Evolutionary conservation across 2,113 vertebrate genomes (phyloP).

Genomic region (Tetrao urogallus): DNA sequence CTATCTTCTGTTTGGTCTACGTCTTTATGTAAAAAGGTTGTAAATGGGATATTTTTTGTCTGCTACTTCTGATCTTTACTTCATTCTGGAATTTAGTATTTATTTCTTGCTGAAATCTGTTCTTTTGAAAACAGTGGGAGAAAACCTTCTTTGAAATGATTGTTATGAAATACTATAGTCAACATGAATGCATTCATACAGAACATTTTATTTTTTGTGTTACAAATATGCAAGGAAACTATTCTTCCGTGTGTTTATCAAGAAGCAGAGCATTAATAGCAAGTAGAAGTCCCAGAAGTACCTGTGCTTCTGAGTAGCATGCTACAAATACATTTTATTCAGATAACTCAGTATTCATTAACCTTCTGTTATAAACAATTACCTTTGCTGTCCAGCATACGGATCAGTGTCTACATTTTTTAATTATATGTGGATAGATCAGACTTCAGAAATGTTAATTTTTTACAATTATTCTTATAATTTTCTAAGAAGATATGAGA

Average conservation of each 20-base stretch:
- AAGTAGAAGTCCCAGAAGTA: neutral
- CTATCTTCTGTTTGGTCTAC: neutral
- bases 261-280: neutral
- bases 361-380: neutral
- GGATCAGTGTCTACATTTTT: neutral
- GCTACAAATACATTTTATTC: neutral
- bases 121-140: neutral
- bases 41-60: neutral
- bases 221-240: neutral
- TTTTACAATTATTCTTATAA: neutral
- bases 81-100: neutral
- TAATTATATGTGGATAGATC: neutral
- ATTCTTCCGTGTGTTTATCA: neutral
- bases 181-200: neutral
- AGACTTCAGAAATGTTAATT: neutral
- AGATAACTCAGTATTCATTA: neutral
- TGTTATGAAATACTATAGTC: neutral
- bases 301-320: neutral
- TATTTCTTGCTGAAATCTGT: constrained; percentile 15
- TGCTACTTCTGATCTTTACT: neutral
- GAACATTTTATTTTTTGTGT: neutral
- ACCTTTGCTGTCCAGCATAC: neutral
- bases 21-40: neutral
- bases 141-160: neutral
- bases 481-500: neutral